Evolutionary conservation across 1,140 invertebrate species (phyloP).

Genomic region (Drosophila saltans): DNA sequence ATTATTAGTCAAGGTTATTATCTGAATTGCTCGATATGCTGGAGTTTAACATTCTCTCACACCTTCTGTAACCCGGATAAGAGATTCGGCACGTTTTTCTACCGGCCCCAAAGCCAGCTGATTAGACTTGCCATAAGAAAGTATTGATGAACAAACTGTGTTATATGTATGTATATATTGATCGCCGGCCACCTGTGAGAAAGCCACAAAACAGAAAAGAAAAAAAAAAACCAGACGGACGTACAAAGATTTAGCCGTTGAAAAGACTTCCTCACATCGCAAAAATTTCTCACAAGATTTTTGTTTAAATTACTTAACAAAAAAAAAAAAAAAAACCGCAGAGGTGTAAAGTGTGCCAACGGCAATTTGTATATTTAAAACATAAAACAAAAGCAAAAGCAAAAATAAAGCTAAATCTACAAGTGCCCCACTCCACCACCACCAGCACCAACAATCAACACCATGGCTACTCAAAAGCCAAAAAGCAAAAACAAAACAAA

Average conservation of each 20-base stretch:
- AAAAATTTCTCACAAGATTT: conserved; percentile 51
- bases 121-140: conserved; percentile 44
- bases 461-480: neutral
- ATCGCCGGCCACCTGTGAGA: conserved; percentile 51
- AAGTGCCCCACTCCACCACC: conserved; percentile 18
- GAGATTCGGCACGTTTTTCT: conserved; percentile 52
- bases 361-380: conserved; percentile 53
- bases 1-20: conserved; percentile 2
- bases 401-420: conserved; percentile 29
- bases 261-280: conserved; percentile 66
- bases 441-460: neutral
- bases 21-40: conserved; percentile 8
- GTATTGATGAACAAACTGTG: conserved; percentile 49
- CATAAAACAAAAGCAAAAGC: conserved; percentile 36
- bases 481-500: conserved; percentile 3
- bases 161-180: neutral
- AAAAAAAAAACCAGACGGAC: conserved; percentile 17
- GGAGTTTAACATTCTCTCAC: conserved; percentile 64
- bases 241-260: conserved; percentile 42
- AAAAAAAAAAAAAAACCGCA: conserved; percentile 24
- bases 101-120: conserved; percentile 10
- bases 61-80: conserved; percentile 49
- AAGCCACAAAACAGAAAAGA: conserved; percentile 5
- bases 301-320: conserved; percentile 47
- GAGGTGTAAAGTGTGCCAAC: conserved; percentile 75